Conservation (phyloP, 64 coral and sea anemone species). For the Stichodactyla helianthus region DNA sequence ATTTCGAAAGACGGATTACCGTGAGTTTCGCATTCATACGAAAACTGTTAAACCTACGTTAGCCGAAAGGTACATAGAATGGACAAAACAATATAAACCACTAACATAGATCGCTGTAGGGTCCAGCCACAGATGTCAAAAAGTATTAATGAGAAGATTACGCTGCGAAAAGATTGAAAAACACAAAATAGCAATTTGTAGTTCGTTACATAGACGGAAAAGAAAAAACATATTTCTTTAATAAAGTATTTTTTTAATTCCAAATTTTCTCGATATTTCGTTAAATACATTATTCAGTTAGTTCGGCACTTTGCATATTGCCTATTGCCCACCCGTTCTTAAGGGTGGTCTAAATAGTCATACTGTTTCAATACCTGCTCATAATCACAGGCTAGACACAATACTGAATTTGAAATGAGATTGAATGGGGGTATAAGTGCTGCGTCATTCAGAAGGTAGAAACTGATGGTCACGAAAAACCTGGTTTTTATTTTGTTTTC, state of each 20-base stretch:
- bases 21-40: neutral
- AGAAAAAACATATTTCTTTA: neutral
- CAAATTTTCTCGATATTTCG: neutral
- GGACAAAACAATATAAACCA: neutral
- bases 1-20: neutral
- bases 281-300: neutral
- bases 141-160: neutral
- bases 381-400: slow-evolving; percentile 8
- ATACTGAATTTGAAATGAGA: neutral
- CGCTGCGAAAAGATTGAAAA: neutral
- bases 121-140: neutral
- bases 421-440: neutral
- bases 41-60: neutral
- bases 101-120: neutral
- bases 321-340: neutral
- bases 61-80: neutral
- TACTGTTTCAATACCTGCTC: neutral
- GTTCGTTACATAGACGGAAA: neutral
- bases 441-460: neutral
- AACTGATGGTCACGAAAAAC: neutral
- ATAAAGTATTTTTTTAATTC: neutral
- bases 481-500: neutral
- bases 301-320: neutral
- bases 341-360: neutral
- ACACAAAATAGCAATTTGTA: neutral